phyloP scores from a whole-genome alignment of 2,113 vertebrate species.

The Mionectes macconnelli region DNA sequence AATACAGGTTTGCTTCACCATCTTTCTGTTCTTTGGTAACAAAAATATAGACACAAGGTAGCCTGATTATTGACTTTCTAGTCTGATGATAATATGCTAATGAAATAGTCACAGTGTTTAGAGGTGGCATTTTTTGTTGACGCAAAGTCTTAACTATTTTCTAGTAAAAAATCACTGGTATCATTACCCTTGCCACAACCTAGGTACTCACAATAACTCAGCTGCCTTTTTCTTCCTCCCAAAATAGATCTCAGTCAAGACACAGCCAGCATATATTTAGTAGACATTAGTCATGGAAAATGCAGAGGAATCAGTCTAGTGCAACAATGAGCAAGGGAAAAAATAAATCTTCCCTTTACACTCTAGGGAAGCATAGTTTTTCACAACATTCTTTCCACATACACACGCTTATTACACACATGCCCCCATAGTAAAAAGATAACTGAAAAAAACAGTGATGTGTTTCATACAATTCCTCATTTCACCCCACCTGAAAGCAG shows the following conservation, averaged over 20 bases:
- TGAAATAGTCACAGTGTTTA: neutral
- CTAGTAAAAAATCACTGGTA: neutral
- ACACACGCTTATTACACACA: neutral
- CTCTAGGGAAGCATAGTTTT: neutral
- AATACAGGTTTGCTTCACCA: neutral
- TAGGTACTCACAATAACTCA: neutral
- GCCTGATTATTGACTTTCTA: neutral
- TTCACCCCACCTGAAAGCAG: neutral
- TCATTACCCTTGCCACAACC: neutral
- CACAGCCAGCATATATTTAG: neutral
- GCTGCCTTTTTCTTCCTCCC: neutral
- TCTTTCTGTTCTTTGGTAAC: neutral
- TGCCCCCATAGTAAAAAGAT: neutral
- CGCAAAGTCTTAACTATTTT: neutral
- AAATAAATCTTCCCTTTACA: neutral
- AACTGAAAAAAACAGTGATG: neutral
- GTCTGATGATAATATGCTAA: neutral
- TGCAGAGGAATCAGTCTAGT: neutral
- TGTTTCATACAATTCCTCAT: neutral
- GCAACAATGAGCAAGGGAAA: neutral
- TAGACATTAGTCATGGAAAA: slow-evolving; percentile 37
- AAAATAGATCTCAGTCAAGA: neutral
- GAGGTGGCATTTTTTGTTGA: neutral
- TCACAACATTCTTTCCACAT: neutral
- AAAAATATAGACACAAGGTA: neutral